Evolutionary conservation across 2,113 vertebrate genomes (phyloP).

Genomic region (Zosterops japonicus): DNA sequence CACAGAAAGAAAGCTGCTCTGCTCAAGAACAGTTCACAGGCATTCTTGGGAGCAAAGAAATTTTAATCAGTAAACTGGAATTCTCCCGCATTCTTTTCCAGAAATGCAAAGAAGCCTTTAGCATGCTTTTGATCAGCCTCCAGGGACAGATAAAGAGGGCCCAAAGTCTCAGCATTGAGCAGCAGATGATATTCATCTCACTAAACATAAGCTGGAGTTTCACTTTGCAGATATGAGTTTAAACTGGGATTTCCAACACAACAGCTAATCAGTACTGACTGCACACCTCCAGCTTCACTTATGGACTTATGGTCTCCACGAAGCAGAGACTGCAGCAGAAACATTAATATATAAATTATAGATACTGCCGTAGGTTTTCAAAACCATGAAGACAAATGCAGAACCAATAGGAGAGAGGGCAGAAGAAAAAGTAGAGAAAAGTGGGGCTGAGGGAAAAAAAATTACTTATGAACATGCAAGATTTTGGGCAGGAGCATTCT

Average conservation of each 20-base stretch:
- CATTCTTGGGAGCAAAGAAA: not conserved
- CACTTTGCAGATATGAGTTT: not conserved
- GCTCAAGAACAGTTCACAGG: not conserved
- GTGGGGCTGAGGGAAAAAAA: too few species aligned
- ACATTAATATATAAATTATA: not conserved
- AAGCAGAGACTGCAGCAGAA: not conserved
- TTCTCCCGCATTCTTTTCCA: not conserved
- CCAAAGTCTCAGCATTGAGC: not conserved
- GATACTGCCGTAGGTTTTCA: not conserved
- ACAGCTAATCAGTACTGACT: not conserved
- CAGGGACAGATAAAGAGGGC: not conserved
- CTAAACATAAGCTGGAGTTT: not conserved
- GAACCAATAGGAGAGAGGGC: not conserved
- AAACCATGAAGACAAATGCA: not conserved
- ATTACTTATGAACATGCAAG: not conserved
- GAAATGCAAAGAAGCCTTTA: not conserved
- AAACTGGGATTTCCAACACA: not conserved
- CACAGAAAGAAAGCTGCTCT: slow-evolving; percentile 3
- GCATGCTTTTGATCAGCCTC: not conserved
- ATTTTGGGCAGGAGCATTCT: not conserved
- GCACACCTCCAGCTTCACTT: not conserved
- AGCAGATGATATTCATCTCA: not conserved
- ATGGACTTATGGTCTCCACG: not conserved
- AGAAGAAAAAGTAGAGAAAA: not conserved
- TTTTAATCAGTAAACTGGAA: not conserved